Percentiles rank a stretch among this genome's conserved stretches.
phyloP scores from a whole-genome alignment of 2,797 vertebrate genomes.

The Pterois miles region DNA sequence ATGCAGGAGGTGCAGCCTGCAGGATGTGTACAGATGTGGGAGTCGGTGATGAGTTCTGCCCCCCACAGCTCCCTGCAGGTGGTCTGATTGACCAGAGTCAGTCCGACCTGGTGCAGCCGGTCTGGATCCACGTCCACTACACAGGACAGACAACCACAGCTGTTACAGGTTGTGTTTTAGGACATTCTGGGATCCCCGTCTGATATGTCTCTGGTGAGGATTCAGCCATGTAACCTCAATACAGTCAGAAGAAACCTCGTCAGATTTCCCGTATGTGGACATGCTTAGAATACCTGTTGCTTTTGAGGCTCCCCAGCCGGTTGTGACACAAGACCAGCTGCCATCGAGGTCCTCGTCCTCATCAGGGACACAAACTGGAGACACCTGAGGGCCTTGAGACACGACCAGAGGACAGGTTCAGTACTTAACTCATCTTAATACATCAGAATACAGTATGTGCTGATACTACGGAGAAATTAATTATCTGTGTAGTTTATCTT shows the following conservation, averaged over 20 bases:
- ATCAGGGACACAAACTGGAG: constrained; percentile 71
- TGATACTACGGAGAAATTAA: too few relatives aligned
- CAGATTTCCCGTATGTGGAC: too few relatives aligned
- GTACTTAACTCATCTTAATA: too few relatives aligned
- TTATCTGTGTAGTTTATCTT: neutral
- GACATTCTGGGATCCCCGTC: too few relatives aligned
- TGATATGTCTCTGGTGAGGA: too few relatives aligned
- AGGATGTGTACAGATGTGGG: constrained; percentile 68
- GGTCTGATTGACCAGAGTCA: constrained; percentile 56
- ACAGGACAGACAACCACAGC: neutral
- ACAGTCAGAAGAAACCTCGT: too few relatives aligned
- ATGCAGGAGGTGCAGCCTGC: constrained; percentile 75
- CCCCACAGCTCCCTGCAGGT: constrained; percentile 69
- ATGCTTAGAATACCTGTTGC: constrained; percentile 57
- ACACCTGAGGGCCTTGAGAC: constrained; percentile 56
- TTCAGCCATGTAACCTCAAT: too few relatives aligned
- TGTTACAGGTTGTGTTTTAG: too few relatives aligned
- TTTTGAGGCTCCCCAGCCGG: constrained; percentile 70
- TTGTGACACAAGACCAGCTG: constrained; percentile 70
- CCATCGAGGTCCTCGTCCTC: constrained; percentile 63
- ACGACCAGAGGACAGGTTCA: neutral
- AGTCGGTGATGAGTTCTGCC: constrained; percentile 28
- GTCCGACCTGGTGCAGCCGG: constrained; percentile 62
- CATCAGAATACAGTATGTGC: neutral
- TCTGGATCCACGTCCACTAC: constrained; percentile 45